Percentiles rank a stretch among this genome's conserved stretches.
Conservation (phyloP, 2,113 vertebrate genomes). For the Oreochromis tanganicae region DNA sequence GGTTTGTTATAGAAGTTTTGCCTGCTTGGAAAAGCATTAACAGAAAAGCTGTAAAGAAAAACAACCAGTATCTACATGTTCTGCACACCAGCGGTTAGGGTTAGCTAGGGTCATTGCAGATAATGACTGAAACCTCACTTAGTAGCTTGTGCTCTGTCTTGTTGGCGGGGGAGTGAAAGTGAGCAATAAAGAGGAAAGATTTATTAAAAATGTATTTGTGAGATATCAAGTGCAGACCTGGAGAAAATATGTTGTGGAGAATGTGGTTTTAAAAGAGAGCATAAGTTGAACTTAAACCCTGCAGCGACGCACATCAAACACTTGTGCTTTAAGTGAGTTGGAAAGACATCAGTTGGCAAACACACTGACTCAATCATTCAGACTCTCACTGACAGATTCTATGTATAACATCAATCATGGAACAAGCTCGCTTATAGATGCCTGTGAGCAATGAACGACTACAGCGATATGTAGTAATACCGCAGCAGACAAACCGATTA, state of each 20-base stretch:
- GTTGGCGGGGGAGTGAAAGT: neutral
- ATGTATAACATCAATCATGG: neutral
- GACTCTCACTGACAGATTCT: neutral
- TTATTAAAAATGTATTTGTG: neutral
- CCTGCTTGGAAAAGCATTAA: neutral
- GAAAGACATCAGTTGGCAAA: neutral
- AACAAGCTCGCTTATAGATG: neutral
- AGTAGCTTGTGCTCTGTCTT: neutral
- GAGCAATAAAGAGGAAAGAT: neutral
- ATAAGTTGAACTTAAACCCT: neutral
- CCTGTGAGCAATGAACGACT: neutral
- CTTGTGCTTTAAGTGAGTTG: neutral
- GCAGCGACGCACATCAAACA: neutral
- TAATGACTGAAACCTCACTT: neutral
- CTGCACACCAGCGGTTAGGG: neutral
- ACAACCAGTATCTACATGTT: neutral
- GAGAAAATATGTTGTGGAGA: neutral
- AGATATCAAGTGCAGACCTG: neutral
- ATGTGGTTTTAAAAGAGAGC: neutral
- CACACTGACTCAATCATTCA: neutral
- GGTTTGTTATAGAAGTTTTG: neutral
- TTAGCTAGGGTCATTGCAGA: neutral
- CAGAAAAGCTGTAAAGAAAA: neutral
- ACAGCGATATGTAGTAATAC: neutral
- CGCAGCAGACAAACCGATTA: conserved; percentile 8